A percentile compares a stretch with the other conserved stretches of the same genome.
Evolutionary conservation across 2,113 vertebrate genomes (phyloP).

Genomic region (Ranitomeya imitator): DNA sequence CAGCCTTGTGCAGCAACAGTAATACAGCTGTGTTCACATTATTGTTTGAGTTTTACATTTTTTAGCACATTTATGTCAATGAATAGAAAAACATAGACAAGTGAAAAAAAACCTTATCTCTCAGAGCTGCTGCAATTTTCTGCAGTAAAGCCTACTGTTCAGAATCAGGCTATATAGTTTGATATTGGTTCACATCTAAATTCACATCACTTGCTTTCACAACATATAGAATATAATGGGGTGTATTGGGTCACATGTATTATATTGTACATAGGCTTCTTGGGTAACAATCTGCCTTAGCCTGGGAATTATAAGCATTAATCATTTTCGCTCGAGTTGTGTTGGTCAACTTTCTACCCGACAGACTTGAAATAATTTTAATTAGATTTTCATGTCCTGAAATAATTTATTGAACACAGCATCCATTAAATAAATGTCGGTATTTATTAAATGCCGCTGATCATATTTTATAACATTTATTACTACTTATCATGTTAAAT

Average conservation of each 20-base stretch:
- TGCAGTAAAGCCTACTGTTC: not conserved
- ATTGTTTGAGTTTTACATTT: no score
- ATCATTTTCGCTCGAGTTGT: constrained; percentile 52
- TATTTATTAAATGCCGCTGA: constrained; percentile 54
- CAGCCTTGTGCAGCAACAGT: no score
- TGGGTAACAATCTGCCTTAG: constrained; percentile 31
- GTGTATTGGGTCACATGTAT: constrained; percentile 29
- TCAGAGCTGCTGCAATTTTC: not conserved
- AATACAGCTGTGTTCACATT: no score
- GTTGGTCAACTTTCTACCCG: constrained; percentile 51
- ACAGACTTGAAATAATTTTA: constrained; percentile 56
- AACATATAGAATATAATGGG: constrained; percentile 7
- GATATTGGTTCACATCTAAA: not conserved
- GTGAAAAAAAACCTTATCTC: not conserved
- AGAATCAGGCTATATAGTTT: not conserved
- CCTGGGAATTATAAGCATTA: constrained; percentile 45
- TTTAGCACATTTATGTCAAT: not conserved
- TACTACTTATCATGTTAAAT: constrained; percentile 56
- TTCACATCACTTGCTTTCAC: not conserved
- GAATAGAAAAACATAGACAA: not conserved
- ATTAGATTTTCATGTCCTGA: constrained; percentile 54
- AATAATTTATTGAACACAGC: constrained; percentile 58
- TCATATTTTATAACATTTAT: constrained; percentile 59
- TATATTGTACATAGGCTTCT: constrained; percentile 9
- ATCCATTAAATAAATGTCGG: constrained; percentile 57